phyloP scores from a whole-genome alignment of 2,113 vertebrate genomes.

The Pyrgilauda ruficollis region DNA sequence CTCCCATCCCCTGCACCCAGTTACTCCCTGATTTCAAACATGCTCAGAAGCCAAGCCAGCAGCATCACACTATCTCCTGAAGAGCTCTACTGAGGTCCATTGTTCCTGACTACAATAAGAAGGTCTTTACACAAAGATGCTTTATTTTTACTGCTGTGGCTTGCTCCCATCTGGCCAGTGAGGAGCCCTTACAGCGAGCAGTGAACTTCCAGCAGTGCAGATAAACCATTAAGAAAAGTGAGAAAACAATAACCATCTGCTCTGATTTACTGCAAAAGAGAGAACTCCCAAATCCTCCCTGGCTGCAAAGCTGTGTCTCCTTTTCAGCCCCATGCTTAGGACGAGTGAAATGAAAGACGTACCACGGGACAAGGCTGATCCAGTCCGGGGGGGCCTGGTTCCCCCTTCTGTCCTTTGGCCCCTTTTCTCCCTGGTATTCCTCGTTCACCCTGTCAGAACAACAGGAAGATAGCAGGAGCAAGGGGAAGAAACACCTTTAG shows the following conservation, averaged over 20 bases:
- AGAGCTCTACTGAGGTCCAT: not conserved
- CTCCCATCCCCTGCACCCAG: not conserved
- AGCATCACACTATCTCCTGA: not conserved
- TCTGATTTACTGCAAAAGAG: conserved; percentile 43
- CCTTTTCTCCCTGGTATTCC: conserved; percentile 88
- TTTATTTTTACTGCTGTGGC: conserved; percentile 33
- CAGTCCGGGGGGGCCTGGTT: conserved; percentile 91
- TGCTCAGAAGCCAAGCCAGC: not conserved
- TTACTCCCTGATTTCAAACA: not conserved
- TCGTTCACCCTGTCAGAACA: conserved; percentile 84
- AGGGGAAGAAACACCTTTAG: not conserved
- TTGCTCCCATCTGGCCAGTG: conserved; percentile 36
- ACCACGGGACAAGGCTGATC: conserved; percentile 98
- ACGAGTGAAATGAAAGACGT: conserved; percentile 33
- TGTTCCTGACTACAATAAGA: conserved; percentile 17
- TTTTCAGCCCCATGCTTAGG: not conserved
- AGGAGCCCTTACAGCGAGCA: not conserved
- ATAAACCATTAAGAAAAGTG: conserved; percentile 43
- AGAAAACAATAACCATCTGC: conserved; percentile 54
- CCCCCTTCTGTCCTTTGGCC: conserved; percentile 93
- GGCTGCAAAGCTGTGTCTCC: not conserved
- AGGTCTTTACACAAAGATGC: conserved; percentile 8
- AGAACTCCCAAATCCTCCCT: not conserved
- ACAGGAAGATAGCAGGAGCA: not conserved
- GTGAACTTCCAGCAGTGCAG: conserved; percentile 40